These are phyloP conservation scores for Smutsia gigantea DNA, from an alignment of 2,797 vertebrate species.

Conservation along the genomic window DNA sequence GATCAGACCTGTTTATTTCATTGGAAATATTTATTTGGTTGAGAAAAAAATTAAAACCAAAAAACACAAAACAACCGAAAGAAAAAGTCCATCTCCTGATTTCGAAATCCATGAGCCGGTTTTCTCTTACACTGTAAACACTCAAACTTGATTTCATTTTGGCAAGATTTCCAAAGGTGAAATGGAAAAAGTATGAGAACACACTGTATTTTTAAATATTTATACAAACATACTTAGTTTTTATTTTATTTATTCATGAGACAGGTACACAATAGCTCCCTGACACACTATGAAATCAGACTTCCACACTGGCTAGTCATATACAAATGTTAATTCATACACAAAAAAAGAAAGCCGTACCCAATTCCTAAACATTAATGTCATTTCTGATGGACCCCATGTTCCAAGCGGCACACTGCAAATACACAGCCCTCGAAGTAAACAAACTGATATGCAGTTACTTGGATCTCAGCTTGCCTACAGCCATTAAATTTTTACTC, in stretches of 20 bases:
- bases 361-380: conserved; percentile 29
- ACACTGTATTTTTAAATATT: conserved; percentile 48
- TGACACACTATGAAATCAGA: background rate
- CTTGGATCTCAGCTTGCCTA: conserved; percentile 24
- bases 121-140: conserved; percentile 61
- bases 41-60: conserved; percentile 54
- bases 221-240: background rate
- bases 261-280: background rate
- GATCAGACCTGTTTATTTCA: conserved; percentile 67
- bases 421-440: conserved; percentile 1
- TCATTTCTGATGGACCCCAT: conserved; percentile 40
- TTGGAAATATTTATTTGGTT: conserved; percentile 44
- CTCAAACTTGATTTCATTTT: conserved; percentile 60
- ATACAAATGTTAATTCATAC: conserved; percentile 2
- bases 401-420: background rate
- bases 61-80: conserved; percentile 31
- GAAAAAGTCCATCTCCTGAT: conserved; percentile 10
- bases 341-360: background rate
- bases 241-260: conserved; percentile 43
- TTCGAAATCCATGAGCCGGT: conserved; percentile 2
- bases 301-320: conserved; percentile 59
- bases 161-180: conserved; percentile 61
- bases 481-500: conserved; percentile 31
- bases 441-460: background rate
- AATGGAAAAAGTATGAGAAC: conserved; percentile 51